Base-by-base conservation (phyloP, 2,888 invertebrate genomes). In the Nomada goodeniana region DNA sequence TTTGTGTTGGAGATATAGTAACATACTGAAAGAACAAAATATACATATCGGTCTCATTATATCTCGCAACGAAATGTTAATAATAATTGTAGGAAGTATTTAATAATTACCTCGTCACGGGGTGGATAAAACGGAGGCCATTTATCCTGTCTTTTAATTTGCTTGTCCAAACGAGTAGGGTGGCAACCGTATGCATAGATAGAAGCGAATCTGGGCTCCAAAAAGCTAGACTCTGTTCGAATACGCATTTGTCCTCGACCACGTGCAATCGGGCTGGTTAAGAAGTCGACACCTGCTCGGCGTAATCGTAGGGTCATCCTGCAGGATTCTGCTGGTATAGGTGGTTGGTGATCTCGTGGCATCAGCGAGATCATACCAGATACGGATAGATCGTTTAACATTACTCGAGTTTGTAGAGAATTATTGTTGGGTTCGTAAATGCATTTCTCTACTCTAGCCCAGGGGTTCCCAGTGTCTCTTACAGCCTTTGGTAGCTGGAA, bases 171-270 rank as follows among this genome's bases (percentile, higher is more conserved):
- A 11, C 91, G 87, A 23, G 89, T 86, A 0, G 91, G 96, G 89
- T 96, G 96, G 90, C 97, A 98, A 0, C 97, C 97, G 85, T 97
- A 97, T 0, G 97, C 97, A 90, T 97, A 97, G 0, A 98, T 97
- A 61, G 97, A 97, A 52, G 97, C 96, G 89, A 97, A 97, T 18
- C 97, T 96, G 0, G 97, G 97, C 89, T 98, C 97, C 0, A 97
- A 95, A 90, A 98, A 98, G 91, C 97, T 97, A 0, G 97, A 97
- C 90, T 97, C 97, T 0, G 97, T 97, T 92, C 96, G 96, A 2
- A 96, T 96, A 88, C 96, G 96, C 92, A 96, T 96, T 87, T 96
- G 96, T 0, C 96, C 96, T 0, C 96, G 95, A 87, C 96, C 96
- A 50, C 96, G 95, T 63, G 96, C 95, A 42, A 96, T 94, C 0